Base-by-base conservation (phyloP, 2,888 invertebrate species). In the Ditula angustiorana region DNA sequence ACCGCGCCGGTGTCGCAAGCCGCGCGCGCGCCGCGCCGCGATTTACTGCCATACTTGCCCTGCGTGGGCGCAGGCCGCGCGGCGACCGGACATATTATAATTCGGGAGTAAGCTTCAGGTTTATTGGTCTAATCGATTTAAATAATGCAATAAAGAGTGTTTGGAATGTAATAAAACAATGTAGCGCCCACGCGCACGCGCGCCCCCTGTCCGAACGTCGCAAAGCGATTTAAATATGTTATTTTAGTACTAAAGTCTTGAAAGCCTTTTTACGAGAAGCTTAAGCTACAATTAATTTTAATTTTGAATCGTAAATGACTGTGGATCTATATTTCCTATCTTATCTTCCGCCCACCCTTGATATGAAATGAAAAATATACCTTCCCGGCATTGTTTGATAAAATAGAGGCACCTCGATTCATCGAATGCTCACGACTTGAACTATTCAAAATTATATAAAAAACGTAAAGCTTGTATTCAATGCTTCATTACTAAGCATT, bases 1-100 rank as follows among this genome's bases (percentile, higher is more conserved):
- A 59, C 49, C 60, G 61, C 68, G 41, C n/a, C n/a, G n/a, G n/a
- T 66, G 68, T 67, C 65, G 62, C 56, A 57, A 68, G 47, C 11
- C 37, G 19, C 52, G 23, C 53, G 21, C 37, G 61, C 66, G 69
- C 68, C 49, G 66, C 50, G 61, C 68, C 49, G 66, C 50, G 61
- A 76, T 74, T 72, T 74, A 76, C 68, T 69, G 67, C 60, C 64
- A 67, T 65, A 50, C 47, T 60, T 68, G 74, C 50, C 69, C 69
- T 47, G 63, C 74, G 70, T 73, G 72, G 69, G 73, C 71, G 69
- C 69, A 21, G 61, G 67, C 26, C 61, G 44, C 33, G 24, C 21
- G 26, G 28, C 26, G 11, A 24, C 24, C 35, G 8, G 16, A 21
- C 5, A 10, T 26, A 49, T 35, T 61, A 49, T 41, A 23, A 50